phyloP scores from a whole-genome alignment of 2,113 vertebrate species.

The Octodon degus region DNA sequence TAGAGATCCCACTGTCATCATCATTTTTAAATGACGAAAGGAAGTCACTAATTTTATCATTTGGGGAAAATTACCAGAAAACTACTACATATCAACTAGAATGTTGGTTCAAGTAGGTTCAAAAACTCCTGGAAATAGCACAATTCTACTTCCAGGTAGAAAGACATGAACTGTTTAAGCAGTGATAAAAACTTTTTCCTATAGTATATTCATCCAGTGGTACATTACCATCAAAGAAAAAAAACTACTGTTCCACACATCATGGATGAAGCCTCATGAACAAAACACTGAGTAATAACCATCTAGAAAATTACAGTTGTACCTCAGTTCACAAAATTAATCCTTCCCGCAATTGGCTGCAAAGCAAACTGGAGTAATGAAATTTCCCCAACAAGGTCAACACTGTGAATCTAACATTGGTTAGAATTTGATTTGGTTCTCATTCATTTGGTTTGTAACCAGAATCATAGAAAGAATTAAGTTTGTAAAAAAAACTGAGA shows the following conservation, averaged over 20 bases:
- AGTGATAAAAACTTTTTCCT: background rate
- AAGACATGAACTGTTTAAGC: background rate
- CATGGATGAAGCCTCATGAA: constrained; percentile 13
- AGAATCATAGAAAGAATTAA: background rate
- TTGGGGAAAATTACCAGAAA: constrained; percentile 9
- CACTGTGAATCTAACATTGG: background rate
- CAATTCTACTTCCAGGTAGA: background rate
- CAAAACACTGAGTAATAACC: background rate
- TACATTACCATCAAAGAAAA: background rate
- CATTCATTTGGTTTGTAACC: background rate
- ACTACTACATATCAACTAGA: background rate
- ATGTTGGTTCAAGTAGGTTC: background rate
- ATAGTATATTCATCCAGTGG: background rate
- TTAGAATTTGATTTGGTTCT: background rate
- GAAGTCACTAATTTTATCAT: background rate
- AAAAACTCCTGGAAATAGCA: background rate
- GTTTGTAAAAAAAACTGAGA: background rate
- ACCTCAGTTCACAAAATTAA: background rate
- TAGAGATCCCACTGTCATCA: background rate
- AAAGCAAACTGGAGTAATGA: background rate
- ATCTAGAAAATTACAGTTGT: background rate
- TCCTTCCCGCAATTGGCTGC: background rate
- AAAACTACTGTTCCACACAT: background rate
- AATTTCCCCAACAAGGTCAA: background rate
- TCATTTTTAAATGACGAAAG: background rate